Base-by-base conservation (phyloP, 2,797 vertebrate species). In the Melanitta fusca region DNA sequence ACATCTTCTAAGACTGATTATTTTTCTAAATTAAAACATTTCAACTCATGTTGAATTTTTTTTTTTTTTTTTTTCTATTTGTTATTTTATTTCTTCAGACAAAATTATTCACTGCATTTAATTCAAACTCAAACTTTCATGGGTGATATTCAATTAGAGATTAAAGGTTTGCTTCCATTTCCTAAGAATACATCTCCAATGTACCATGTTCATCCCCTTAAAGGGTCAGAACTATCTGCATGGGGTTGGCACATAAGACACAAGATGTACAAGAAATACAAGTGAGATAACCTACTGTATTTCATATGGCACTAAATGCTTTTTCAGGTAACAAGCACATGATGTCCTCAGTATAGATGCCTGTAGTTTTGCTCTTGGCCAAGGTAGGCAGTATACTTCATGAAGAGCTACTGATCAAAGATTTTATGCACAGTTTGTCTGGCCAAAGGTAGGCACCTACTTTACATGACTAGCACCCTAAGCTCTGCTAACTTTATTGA, bases 1-100 rank as follows among this genome's bases (percentile, higher is more conserved):
- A 73, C 51, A 36, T 47, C 6, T 32, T 62, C 16, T 14, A 61
- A 36, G 43, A 56, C 1, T 24, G 3, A 1, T 75, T 72, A 8
- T 70, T 88, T 72, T 71, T 73, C 22, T 60, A 61, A 43, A 34
- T 47, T 47, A 43, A 47, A 64, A 2, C 2, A 5, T 14, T 79
- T 64, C 27, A 79, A n/a, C 36, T 56, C 4, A 1, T 2, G 0
- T 58, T 64, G 51, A 43, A 49, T 56, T 1, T 10, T 0, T 8
- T 3, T 2, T 0, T 6, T 10, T 10, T 10, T 0, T 8, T 10
- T 84, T 73, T 64, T 19, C 1, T 30, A 14, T 41, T 66, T n/a
- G 8, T 45, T 58, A 5, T 58, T 85, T 57, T 25, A 28, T 68
- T 53, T 80, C 10, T 41, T 85, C 32, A 61, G 39, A 45, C 25